Evolutionary conservation across 2,888 invertebrate species (phyloP), one percentile per base, ranked within the genome.

Genomic region (Cosmopolites sordidus): DNA sequence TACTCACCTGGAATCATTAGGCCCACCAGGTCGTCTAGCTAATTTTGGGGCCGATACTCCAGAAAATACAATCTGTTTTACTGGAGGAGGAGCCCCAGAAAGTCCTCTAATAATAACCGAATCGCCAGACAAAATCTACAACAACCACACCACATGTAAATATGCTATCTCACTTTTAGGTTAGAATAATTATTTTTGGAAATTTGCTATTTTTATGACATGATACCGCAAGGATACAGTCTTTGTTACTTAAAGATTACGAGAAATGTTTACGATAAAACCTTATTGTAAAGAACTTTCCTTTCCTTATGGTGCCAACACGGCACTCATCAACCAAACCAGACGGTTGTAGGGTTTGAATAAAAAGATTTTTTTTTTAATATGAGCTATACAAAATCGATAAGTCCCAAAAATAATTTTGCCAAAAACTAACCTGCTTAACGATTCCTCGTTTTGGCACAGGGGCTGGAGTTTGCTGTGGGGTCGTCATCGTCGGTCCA

Each of bases 91-190:
- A 30, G 92, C 92, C 14, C 93, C 92, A 1, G 89, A 87, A 60
- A 84, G 81, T 58, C 86, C 93, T 69, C 95, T 82, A 64, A 99
- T 89, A 43, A 96, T 86, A 54, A 99, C 83, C 52, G 96, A 89
- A 77, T 99, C 99, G 52, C 98, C 99, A 56, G 98, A 97, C 58
- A 93, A 80, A 59, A 98, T 88, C n/a, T n/a, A n/a, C n/a, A n/a
- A n/a, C n/a, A n/a, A n/a, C n/a, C n/a, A n/a, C n/a, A n/a, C n/a
- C n/a, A 54, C 47, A 56, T 43, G 48, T 48, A 48, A 43, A 49
- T 33, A 62, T 69, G 66, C 68, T 64, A 68, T 67, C 68, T 69
- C 66, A 67, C 27, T 40, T 44, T 39, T 59, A 65, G 55, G 56
- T 51, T 39, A 38, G 46, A 55, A n/a, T n/a, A n/a, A n/a, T n/a